Evolutionary conservation across 2,113 vertebrate genomes (phyloP), one percentile per base, ranked within the genome.

Genomic region (Syngnathus scovelli): DNA sequence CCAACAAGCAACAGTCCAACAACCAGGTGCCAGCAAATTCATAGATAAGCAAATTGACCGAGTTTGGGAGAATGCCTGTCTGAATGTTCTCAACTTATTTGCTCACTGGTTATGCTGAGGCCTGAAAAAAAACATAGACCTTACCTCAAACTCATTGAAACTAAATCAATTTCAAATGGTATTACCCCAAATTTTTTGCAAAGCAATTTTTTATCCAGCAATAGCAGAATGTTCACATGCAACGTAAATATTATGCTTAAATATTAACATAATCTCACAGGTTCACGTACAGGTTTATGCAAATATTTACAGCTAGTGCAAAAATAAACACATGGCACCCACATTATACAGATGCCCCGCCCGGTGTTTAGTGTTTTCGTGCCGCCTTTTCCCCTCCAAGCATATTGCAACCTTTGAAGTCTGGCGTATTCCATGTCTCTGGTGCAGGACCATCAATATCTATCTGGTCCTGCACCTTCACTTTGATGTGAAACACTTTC

Each of bases 1-100:
- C 70, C 61, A 92, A 83, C 74, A 84, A 78, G 74, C 91, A 89
- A 43, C 73, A 67, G 11, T 68, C 69, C 74, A 67, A 59, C 8
- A 36, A 36, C 21, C 87, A 86, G 23, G 62, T 80, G 6, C 63
- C 68, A 64, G 10, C 46, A 49, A 16, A 1, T 19, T 2, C 16
- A 19, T 49, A 18, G 46, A 7, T 7, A 19, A 16, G 18, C 46
- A 49, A 49, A 49, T 19, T 49, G 46, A 49, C 6, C 13, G 6
- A 49, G 46, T 49, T 49, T 19, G 18, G 46, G 15, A 48, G 46
- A 48, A 18, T 49, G 46, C 41, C 41, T 43, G 41, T 49, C 46
- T 19, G 46, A 49, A 49, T 49, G 18, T 49, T 49, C 46, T 49
- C 16, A 49, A 49, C 16, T 49, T 33, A 33, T 33, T 33, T 33